phyloP scores from a whole-genome alignment of 2,888 invertebrate species.

The Drosophila birchii region DNA sequence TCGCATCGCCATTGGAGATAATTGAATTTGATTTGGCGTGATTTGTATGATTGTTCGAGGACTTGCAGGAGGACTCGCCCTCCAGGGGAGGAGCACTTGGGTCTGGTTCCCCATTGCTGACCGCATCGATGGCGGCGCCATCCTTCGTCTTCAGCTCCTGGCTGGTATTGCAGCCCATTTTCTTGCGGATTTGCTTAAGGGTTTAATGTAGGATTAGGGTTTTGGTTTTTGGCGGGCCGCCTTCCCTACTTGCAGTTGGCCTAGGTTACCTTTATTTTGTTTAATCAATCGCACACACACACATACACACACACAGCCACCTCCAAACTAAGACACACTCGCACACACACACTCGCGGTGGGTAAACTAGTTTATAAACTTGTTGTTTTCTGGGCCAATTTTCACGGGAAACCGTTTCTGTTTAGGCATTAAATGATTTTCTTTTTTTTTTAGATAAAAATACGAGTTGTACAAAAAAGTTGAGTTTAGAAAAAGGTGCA shows the following conservation, averaged over 20 bases:
- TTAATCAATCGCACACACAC: slow-evolving; percentile 78
- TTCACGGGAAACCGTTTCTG: slow-evolving; percentile 66
- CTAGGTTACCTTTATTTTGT: slow-evolving; percentile 75
- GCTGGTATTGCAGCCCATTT: slow-evolving; percentile 87
- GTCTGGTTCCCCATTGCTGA: slow-evolving; percentile 64
- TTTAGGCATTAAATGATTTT: slow-evolving; percentile 32
- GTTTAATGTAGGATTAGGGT: slow-evolving; percentile 38
- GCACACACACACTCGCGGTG: slow-evolving; percentile 1
- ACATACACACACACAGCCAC: slow-evolving; percentile 3
- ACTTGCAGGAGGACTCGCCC: slow-evolving; percentile 58
- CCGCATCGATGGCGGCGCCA: slow-evolving; percentile 70
- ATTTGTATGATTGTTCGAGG: slow-evolving; percentile 73
- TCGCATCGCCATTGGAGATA: slow-evolving; percentile 81
- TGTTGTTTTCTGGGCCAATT: slow-evolving; percentile 49
- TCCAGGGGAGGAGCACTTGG: slow-evolving; percentile 70
- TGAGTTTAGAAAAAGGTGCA: slow-evolving; percentile 61
- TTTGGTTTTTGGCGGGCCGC: slow-evolving; percentile 52
- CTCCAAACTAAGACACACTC: slow-evolving; percentile 3
- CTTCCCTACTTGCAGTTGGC: slow-evolving; percentile 58
- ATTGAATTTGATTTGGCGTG: slow-evolving; percentile 83
- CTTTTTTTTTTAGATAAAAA: slow-evolving; percentile 49
- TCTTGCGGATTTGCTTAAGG: slow-evolving; percentile 11
- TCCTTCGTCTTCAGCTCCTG: slow-evolving; percentile 86
- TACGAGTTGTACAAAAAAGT: slow-evolving; percentile 43
- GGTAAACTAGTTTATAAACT: slow-evolving; percentile 33